Base-by-base conservation (phyloP, 2,113 vertebrate genomes). In the Mormoops blainvillei region DNA sequence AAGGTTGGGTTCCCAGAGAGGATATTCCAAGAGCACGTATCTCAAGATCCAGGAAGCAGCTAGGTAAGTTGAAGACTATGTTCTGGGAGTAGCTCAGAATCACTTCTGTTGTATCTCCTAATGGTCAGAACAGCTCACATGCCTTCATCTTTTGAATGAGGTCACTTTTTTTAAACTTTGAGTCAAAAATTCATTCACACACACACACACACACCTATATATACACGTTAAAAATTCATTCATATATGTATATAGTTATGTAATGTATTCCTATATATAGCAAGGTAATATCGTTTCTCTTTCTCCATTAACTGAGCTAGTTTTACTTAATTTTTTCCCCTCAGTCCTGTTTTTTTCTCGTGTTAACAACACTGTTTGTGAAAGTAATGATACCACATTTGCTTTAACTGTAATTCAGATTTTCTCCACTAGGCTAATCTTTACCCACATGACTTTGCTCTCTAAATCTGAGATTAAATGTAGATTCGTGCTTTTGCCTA, bases 401-500 rank as follows among this genome's bases (percentile, higher is more conserved):
- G 13, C 28, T 84, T 74, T 63, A 54, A 70, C 67, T 82, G 41
- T 71, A 54, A 56, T 41, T 71, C 24, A 87, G 61, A 91, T 89
- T 89, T 78, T 86, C 56, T 81, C 56, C 43, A 77, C 52, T 80
- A 95, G 19, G 36, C 13, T 83, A 86, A 61, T 19, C 24, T 77
- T 87, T 4, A 85, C 9, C 33, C 90, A 41, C 38, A 26, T 91
- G 43, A 38, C 33, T 88, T 70, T 86, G 33, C 52, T 58, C 7
- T 89, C 89, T 86, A 45, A 67, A 76, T 85, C 90, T 85, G 83
- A 88, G 67, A 73, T 81, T 78, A 78, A 91, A 91, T 85, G 31
- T 58, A 56, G 33, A 65, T 54, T 33, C 50, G 68, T n/a, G 3
- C 28, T 95, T 81, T 89, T 94, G 54, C 20, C 68, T 41, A 74